Conservation (phyloP, 2,888 invertebrate species). For the Aspidiotus rigidus region DNA sequence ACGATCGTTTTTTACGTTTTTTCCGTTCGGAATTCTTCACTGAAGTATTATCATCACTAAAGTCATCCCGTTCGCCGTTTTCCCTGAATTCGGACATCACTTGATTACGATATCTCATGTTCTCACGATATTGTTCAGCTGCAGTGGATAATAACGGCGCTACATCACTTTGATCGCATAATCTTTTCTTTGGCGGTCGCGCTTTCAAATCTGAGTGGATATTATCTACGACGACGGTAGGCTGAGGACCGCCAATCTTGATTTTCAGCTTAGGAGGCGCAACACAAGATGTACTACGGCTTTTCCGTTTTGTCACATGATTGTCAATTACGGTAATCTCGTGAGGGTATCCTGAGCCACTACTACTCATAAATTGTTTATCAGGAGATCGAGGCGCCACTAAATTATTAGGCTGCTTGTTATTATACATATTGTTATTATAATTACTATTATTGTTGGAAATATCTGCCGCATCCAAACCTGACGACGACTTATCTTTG, state of each 20-base stretch:
- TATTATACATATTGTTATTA: conserved; percentile 13
- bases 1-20: conserved; percentile 20
- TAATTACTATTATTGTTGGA: conserved; percentile 41
- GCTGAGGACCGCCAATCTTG: conserved; percentile 51
- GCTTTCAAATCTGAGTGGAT: conserved; percentile 40
- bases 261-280: conserved; percentile 64
- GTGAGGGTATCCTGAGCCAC: background rate
- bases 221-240: conserved; percentile 24
- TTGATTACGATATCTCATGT: conserved; percentile 75
- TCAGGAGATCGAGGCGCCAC: conserved; percentile 5
- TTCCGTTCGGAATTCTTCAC: conserved; percentile 36
- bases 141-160: conserved; percentile 45
- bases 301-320: conserved; percentile 21
- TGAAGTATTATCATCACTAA: conserved; percentile 49
- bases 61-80: conserved; percentile 46
- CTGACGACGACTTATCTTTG: conserved; percentile 46
- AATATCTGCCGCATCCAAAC: background rate
- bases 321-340: background rate
- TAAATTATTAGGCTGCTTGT: conserved; percentile 7
- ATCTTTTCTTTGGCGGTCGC: conserved; percentile 74
- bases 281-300: conserved; percentile 38
- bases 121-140: conserved; percentile 72
- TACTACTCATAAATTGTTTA: background rate
- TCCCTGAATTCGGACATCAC: conserved; percentile 73
- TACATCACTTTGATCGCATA: conserved; percentile 44